phyloP scores from a whole-genome alignment of 2,888 invertebrate genomes.

The Agrilus biguttatus region DNA sequence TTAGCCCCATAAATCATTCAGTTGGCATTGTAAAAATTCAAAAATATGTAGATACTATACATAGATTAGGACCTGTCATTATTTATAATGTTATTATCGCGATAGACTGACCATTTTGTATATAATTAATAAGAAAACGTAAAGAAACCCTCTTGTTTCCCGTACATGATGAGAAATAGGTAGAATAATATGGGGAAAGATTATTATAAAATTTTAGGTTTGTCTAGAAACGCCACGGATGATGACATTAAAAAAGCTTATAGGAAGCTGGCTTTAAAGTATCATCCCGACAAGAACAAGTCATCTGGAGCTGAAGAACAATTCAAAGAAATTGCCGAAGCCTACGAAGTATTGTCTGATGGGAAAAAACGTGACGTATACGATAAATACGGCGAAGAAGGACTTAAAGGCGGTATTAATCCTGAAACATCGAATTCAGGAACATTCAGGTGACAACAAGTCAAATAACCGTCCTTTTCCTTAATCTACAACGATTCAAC shows the following conservation, averaged over 20 bases:
- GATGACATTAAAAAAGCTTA: constrained; percentile 96
- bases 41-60: too few species aligned
- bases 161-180: background rate
- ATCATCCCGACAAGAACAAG: constrained; percentile 97
- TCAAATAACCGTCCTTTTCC: too few species aligned
- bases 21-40: too few species aligned
- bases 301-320: constrained; percentile 81
- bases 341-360: constrained; percentile 91
- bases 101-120: too few species aligned
- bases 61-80: too few species aligned
- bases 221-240: constrained; percentile 68
- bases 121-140: too few species aligned
- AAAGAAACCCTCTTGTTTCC: too few species aligned
- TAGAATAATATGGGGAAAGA: constrained; percentile 73
- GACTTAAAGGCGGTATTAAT: constrained; percentile 56
- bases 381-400: constrained; percentile 84
- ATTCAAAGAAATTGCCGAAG: constrained; percentile 92
- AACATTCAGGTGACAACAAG: too few species aligned
- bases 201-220: constrained; percentile 85
- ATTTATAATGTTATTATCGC: too few species aligned
- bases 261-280: constrained; percentile 85
- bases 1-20: too few species aligned
- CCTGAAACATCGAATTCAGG: constrained; percentile 31
- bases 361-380: constrained; percentile 88
- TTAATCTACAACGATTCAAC: too few species aligned